Evolutionary conservation across 2,888 invertebrate genomes (phyloP).

Genomic region (Chrysolina haemoptera): DNA sequence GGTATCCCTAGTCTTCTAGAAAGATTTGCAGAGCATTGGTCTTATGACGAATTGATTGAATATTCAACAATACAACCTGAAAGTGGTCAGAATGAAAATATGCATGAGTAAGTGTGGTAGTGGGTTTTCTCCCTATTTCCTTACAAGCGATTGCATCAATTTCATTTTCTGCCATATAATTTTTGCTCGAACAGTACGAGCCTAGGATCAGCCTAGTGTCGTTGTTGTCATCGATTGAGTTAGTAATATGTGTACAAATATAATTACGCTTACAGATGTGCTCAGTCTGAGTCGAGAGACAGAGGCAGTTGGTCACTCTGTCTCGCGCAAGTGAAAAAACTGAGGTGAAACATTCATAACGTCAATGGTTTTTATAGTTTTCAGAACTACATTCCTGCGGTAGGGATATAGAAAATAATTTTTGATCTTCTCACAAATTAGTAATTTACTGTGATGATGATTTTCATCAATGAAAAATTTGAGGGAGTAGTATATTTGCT

Average conservation of each 20-base stretch:
- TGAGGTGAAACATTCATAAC: background rate
- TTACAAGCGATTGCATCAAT: background rate
- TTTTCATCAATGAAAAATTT: conserved; percentile 3
- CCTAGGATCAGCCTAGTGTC: background rate
- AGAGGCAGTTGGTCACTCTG: conserved; percentile 10
- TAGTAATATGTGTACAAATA: conserved; percentile 9
- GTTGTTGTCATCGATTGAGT: background rate
- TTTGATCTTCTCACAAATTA: conserved; percentile 11
- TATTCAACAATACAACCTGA: conserved; percentile 17
- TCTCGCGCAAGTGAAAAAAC: background rate
- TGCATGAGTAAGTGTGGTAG: conserved; percentile 9
- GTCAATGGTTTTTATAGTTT: conserved; percentile 2
- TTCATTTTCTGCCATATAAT: background rate
- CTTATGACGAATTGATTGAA: conserved; percentile 17
- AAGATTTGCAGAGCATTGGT: conserved; percentile 21
- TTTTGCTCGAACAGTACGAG: too few species aligned
- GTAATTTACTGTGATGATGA: conserved; percentile 8
- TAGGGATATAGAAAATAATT: background rate
- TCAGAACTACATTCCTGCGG: conserved; percentile 12
- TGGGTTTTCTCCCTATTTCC: background rate
- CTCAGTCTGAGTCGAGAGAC: conserved; percentile 20
- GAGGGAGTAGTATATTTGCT: too few species aligned
- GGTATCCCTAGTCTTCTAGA: conserved; percentile 8
- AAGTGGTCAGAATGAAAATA: conserved; percentile 13
- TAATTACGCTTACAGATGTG: conserved; percentile 1